phyloP scores from a whole-genome alignment of 2,888 invertebrate species.

The Lepidocyrtinus sp. region DNA sequence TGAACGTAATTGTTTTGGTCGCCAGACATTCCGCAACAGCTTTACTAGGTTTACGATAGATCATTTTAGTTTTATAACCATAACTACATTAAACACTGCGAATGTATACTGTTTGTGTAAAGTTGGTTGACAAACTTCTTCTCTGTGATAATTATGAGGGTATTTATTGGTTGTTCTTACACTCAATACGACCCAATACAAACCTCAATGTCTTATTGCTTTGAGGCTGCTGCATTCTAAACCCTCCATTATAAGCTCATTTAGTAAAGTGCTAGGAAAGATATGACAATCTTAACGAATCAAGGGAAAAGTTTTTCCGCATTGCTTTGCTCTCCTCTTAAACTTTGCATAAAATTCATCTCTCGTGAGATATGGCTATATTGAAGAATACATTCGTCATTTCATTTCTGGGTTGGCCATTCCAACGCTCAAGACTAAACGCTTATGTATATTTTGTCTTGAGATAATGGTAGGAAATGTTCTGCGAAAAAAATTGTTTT shows the following conservation, averaged over 20 bases:
- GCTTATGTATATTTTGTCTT: too few species aligned
- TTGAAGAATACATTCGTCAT: background rate
- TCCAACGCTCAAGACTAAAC: conserved; percentile 9
- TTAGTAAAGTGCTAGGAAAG: background rate
- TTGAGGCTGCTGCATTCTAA: background rate
- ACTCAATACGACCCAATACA: background rate
- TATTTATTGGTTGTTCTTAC: background rate
- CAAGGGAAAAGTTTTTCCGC: conserved; percentile 14
- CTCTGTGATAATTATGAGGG: background rate
- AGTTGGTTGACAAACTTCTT: background rate
- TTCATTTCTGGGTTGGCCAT: conserved; percentile 26
- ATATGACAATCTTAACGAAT: background rate
- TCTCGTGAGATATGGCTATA: background rate
- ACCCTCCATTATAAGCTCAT: background rate
- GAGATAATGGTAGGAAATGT: too few species aligned
- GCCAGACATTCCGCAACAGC: background rate
- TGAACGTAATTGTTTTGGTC: background rate
- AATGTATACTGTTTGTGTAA: background rate
- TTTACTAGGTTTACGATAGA: background rate
- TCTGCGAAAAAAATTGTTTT: too few species aligned
- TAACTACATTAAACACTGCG: too few species aligned
- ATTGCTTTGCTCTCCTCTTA: background rate
- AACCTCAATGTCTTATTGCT: background rate
- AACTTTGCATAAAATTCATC: background rate
- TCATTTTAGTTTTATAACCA: background rate